Conservation (phyloP, 2,113 vertebrate species). For the Siniperca chuatsi region DNA sequence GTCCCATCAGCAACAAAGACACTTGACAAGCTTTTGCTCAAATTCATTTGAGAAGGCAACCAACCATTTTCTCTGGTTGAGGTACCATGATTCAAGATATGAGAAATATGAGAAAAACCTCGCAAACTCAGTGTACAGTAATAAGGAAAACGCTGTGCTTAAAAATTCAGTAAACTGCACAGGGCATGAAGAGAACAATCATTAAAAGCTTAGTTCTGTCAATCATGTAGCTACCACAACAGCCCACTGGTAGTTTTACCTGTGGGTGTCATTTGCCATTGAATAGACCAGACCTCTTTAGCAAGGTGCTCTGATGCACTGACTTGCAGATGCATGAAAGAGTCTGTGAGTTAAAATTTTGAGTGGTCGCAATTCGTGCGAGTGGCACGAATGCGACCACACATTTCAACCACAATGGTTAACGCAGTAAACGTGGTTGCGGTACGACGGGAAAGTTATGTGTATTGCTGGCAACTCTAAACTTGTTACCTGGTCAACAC, state of each 20-base stretch:
- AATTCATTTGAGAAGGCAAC: slow-evolving; percentile 28
- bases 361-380: too few species aligned
- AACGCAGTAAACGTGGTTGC: too few species aligned
- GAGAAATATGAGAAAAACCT: slow-evolving; percentile 1
- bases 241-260: background rate
- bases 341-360: too few species aligned
- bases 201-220: background rate
- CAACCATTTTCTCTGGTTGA: slow-evolving; percentile 3
- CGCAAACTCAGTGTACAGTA: background rate
- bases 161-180: background rate
- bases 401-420: too few species aligned
- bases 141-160: background rate
- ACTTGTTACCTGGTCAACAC: too few species aligned
- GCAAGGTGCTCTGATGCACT: background rate
- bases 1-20: background rate
- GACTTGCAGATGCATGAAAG: background rate
- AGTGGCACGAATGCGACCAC: too few species aligned
- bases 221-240: background rate
- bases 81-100: slow-evolving; percentile 3
- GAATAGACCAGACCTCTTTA: background rate
- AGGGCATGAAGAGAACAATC: slow-evolving; percentile 11
- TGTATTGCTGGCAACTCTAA: too few species aligned
- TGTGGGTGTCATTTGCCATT: background rate
- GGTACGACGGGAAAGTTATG: too few species aligned
- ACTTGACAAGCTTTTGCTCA: slow-evolving; percentile 3